Conservation (phyloP, 2,888 invertebrate genomes). For the Yponomeuta malinellus region DNA sequence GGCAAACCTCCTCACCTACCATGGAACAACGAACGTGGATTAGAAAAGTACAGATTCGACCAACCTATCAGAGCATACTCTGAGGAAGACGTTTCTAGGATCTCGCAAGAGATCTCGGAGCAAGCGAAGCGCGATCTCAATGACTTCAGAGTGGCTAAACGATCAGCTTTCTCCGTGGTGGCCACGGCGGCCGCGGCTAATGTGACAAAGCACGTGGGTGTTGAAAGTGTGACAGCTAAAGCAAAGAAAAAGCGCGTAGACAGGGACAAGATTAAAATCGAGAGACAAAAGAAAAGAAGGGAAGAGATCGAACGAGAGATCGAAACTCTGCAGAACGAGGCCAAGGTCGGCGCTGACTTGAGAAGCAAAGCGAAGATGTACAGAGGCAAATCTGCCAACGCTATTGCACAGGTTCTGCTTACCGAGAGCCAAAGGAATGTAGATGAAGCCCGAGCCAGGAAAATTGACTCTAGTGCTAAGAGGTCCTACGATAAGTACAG, state of each 20-base stretch:
- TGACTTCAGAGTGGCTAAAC: constrained; percentile 75
- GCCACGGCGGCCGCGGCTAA: constrained; percentile 79
- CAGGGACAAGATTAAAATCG: constrained; percentile 48
- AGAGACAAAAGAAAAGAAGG: constrained; percentile 64
- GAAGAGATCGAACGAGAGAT: constrained; percentile 59
- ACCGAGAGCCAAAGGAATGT: constrained; percentile 77
- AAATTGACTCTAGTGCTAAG: constrained; percentile 41
- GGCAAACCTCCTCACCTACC: constrained; percentile 80
- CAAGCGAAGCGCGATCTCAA: constrained; percentile 81
- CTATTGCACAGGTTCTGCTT: constrained; percentile 80
- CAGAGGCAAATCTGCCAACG: constrained; percentile 84
- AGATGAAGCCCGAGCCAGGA: constrained; percentile 48
- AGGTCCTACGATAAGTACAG: constrained; percentile 33
- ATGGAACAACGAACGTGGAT: constrained; percentile 82
- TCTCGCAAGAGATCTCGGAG: constrained; percentile 80
- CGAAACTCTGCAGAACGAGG: constrained; percentile 56
- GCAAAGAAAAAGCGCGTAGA: constrained; percentile 65
- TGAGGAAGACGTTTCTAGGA: constrained; percentile 78
- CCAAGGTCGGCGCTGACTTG: constrained; percentile 66
- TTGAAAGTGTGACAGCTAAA: constrained; percentile 66
- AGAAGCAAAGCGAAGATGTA: constrained; percentile 75
- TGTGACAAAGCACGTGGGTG: constrained; percentile 78
- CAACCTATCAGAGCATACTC: constrained; percentile 80
- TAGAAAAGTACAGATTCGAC: constrained; percentile 80
- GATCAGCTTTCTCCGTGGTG: constrained; percentile 77